Evolutionary conservation across 2,113 vertebrate genomes (phyloP), one percentile per base, ranked within the genome.

Genomic region (Porphyrio hochstetteri): DNA sequence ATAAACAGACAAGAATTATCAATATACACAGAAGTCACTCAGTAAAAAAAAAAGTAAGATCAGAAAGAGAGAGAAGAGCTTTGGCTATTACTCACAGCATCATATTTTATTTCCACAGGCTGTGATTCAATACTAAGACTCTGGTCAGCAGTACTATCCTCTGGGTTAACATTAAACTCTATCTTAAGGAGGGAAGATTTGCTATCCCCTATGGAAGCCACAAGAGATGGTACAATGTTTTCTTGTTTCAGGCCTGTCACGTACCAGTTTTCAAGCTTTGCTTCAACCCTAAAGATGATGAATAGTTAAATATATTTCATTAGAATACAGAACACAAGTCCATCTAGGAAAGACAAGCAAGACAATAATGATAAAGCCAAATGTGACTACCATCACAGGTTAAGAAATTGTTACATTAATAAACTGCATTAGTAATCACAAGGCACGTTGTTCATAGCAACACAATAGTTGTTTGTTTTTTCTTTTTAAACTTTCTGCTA

Each of bases 31-130:
- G 4, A 72, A 61, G 8, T 53, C 25, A 72, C 17, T 55, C 10
- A 44, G 15, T 7, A 46, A 48, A 28, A n/a, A 38, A 4, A 84
- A 6, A 71, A 75, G 52, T 27, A n/a, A 14, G 59, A 35, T 24
- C 21, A 52, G 40, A 48, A 65, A 40, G 53, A 48, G 1, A 42
- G 4, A 1, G 11, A 76, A 72, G 4, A 6, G 7, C 18, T 86
- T 23, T 36, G 38, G 13, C 46, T 92, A 25, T 24, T 60, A 98
- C 98, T 98, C 97, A 99, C 99, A 35, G 99, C 99, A 83, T 99
- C 99, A 3, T 99, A 99, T 95, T 99, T 99, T 53, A 99, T 98
- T 97, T 99, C 99, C 69, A 99, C 99, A 8, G 99, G 98, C 95
- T 99, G 99, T 0, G 99, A 99, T 77, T 98, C 96, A 36, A 99